phyloP scores from a whole-genome alignment of 2,888 invertebrate genomes.

The Mantis religiosa region DNA sequence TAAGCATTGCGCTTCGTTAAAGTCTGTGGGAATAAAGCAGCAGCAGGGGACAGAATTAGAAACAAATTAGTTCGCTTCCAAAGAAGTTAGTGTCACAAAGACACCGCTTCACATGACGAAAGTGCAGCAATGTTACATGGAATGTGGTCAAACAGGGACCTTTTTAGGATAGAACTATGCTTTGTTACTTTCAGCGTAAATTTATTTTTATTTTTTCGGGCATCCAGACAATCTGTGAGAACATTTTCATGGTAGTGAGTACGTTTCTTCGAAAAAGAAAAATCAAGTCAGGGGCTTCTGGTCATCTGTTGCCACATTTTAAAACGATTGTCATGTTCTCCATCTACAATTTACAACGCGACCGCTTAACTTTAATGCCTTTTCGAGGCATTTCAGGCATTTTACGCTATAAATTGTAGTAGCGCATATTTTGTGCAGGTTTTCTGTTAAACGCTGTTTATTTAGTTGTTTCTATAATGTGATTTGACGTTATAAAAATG shows the following conservation, averaged over 20 bases:
- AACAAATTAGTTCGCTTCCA: neutral
- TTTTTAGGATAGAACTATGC: neutral
- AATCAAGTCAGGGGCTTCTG: neutral
- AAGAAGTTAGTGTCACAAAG: neutral
- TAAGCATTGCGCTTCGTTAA: neutral
- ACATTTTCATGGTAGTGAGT: neutral
- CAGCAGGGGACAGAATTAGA: neutral
- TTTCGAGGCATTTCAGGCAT: no score
- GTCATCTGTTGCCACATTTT: no score
- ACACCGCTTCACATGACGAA: neutral
- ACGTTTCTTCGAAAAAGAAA: neutral
- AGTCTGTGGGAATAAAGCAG: neutral
- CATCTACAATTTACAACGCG: no score
- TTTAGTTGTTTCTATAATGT: no score
- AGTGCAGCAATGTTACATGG: neutral
- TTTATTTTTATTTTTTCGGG: neutral
- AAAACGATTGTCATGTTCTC: no score
- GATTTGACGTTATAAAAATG: no score
- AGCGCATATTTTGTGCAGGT: no score
- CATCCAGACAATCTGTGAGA: neutral
- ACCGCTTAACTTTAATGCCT: no score
- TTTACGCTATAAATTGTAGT: no score
- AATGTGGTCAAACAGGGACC: neutral
- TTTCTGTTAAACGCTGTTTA: no score
- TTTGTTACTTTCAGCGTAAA: neutral